These are phyloP conservation scores for Graptemys geographica DNA, from an alignment of 2,797 vertebrate species.

Conservation along the genomic window DNA sequence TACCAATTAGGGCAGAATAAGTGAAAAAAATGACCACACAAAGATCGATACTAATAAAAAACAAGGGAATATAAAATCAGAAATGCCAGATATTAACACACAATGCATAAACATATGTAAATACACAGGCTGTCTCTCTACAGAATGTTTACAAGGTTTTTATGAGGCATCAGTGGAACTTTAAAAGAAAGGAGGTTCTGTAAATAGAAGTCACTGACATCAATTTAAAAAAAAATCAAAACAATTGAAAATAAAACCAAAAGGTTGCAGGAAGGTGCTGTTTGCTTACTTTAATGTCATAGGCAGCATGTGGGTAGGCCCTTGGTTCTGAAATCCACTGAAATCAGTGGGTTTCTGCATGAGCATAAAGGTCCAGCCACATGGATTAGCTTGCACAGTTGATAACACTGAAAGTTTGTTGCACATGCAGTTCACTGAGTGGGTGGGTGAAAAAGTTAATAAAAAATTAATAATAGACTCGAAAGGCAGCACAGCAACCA, in stretches of 20 bases:
- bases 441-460: neutral
- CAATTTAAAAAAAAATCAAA: neutral
- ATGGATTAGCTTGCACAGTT: neutral
- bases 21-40: neutral
- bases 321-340: neutral
- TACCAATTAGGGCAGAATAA: neutral
- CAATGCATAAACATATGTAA: neutral
- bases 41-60: neutral
- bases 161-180: neutral
- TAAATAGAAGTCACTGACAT: neutral
- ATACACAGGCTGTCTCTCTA: neutral
- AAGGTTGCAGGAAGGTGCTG: neutral
- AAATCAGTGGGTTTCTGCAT: neutral
- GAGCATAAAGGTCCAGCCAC: neutral
- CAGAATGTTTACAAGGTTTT: neutral
- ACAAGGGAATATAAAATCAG: neutral
- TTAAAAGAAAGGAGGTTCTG: neutral
- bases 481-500: too few species aligned
- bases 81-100: neutral
- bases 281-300: neutral
- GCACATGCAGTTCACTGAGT: neutral
- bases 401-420: neutral
- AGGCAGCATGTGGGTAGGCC: neutral
- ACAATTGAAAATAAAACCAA: conserved; percentile 3
- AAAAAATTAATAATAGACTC: too few species aligned